A percentile compares a stretch with the other conserved stretches of the same genome.
These are phyloP conservation scores for Muscicapa comitata DNA, from an alignment of 2,797 vertebrate genomes.

Conservation along the genomic window DNA sequence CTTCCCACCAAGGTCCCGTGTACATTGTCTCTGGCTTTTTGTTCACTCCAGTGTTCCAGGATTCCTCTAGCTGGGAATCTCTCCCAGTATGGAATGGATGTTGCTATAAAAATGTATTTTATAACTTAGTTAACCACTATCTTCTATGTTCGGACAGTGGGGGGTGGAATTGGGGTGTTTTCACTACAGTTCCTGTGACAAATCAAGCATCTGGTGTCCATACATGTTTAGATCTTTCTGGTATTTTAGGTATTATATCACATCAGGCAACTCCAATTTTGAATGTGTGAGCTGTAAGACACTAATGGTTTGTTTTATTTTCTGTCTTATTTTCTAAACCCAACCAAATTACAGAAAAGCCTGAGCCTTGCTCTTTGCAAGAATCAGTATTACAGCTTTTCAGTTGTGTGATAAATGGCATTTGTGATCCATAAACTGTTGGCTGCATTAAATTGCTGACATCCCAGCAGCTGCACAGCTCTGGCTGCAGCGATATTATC, in stretches of 20 bases:
- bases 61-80: not conserved
- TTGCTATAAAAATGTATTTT: not conserved
- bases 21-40: not conserved
- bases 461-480: not conserved
- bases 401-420: not conserved
- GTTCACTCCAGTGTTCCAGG: not conserved
- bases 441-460: not conserved
- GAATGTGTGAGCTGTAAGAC: not conserved
- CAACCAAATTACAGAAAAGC: not conserved
- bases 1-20: not conserved
- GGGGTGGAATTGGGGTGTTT: not conserved
- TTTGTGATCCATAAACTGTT: not conserved
- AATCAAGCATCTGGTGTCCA: not conserved
- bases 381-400: not conserved
- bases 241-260: not conserved
- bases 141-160: not conserved
- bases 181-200: not conserved
- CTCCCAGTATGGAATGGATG: not conserved
- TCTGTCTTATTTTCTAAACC: not conserved
- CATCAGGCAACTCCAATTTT: not conserved
- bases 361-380: not conserved
- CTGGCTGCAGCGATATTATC: not conserved
- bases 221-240: not conserved
- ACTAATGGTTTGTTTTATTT: not conserved
- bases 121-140: not conserved